Percentiles rank a stretch among this genome's conserved stretches.
phyloP scores from a whole-genome alignment of 2,113 vertebrate genomes.

The Proterorhinus semilunaris region DNA sequence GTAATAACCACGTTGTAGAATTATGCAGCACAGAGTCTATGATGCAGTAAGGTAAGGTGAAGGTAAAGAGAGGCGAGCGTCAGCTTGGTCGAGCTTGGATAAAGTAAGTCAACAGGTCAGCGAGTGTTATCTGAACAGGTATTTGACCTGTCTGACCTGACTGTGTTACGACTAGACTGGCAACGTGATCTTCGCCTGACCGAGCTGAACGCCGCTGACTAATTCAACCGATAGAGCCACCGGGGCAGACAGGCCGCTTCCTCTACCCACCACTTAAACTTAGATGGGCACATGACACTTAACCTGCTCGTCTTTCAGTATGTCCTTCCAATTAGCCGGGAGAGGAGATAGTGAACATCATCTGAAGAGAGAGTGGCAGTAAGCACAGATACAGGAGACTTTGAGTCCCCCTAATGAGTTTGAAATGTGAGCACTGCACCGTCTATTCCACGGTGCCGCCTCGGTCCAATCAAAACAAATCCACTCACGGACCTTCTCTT shows the following conservation, averaged over 20 bases:
- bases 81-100: slow-evolving; percentile 40
- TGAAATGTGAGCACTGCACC: slow-evolving; percentile 28
- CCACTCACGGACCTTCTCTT: not conserved
- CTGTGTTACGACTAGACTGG: slow-evolving; percentile 51
- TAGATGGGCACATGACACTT: slow-evolving; percentile 20
- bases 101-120: slow-evolving; percentile 50
- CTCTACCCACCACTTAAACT: slow-evolving; percentile 12
- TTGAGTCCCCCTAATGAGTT: slow-evolving; percentile 30
- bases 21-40: not conserved
- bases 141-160: slow-evolving; percentile 68
- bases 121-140: slow-evolving; percentile 65
- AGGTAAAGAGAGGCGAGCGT: slow-evolving; percentile 8
- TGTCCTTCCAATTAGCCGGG: not conserved
- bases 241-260: slow-evolving; percentile 26
- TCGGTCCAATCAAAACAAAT: slow-evolving; percentile 23
- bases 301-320: not conserved
- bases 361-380: slow-evolving; percentile 3
- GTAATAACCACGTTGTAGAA: too few relatives aligned
- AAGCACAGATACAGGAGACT: slow-evolving; percentile 13
- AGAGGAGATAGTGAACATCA: not conserved
- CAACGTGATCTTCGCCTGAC: slow-evolving; percentile 49
- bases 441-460: slow-evolving; percentile 32
- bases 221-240: slow-evolving; percentile 47
- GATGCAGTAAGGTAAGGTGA: too few relatives aligned
- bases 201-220: slow-evolving; percentile 33